Conservation (phyloP, 2,797 vertebrate species). For the Ciconia nigra region DNA sequence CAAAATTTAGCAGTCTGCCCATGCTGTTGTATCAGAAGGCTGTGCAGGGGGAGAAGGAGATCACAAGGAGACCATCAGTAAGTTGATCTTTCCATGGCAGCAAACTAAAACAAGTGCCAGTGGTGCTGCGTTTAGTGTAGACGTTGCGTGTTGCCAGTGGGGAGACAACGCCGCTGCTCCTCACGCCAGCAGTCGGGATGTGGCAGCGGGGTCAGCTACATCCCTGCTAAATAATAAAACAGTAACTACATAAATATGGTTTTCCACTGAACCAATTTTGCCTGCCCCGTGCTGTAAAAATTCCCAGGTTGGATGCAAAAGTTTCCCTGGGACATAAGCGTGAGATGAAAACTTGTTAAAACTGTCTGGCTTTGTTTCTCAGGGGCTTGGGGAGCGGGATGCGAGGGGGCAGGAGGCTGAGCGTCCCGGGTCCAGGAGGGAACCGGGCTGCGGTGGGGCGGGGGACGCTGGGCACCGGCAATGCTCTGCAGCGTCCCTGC, state of each 20-base stretch:
- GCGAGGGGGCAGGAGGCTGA: background rate
- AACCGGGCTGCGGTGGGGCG: rapidly evolving
- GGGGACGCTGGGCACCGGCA: background rate
- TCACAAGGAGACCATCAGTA: background rate
- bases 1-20: background rate
- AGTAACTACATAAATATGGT: background rate
- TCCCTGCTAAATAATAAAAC: background rate
- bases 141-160: rapidly evolving
- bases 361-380: background rate
- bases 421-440: background rate
- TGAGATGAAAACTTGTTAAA: background rate
- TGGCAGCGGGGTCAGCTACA: background rate
- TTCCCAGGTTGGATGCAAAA: background rate
- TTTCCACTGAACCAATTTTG: background rate
- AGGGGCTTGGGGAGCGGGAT: background rate
- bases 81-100: background rate
- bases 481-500: background rate
- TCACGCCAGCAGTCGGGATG: rapidly evolving
- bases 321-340: background rate
- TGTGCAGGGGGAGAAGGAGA: background rate
- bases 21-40: background rate
- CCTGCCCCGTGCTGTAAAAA: background rate
- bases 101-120: background rate
- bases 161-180: background rate
- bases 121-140: rapidly evolving